Conservation (phyloP, 2,888 invertebrate species). For the Zaprionus bogoriensis region DNA sequence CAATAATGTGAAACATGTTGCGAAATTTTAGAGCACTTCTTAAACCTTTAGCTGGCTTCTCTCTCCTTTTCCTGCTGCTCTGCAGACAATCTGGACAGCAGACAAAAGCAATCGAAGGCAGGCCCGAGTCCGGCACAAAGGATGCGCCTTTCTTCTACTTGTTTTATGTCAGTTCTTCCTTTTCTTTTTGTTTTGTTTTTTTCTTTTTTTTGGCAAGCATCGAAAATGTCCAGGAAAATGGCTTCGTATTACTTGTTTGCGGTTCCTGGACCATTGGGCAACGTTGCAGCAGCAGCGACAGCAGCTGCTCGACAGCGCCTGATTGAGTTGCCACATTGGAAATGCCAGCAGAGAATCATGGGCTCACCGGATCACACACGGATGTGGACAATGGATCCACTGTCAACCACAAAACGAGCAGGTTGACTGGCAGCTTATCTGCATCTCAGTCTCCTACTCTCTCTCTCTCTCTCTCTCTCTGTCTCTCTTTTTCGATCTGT, state of each 20-base stretch:
- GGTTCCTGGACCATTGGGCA: slow-evolving; percentile 33
- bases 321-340: slow-evolving; percentile 62
- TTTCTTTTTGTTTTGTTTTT: neutral
- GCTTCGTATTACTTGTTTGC: slow-evolving; percentile 55
- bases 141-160: slow-evolving; percentile 10
- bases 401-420: slow-evolving; percentile 56
- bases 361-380: neutral
- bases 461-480: slow-evolving; percentile 9
- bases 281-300: slow-evolving; percentile 41
- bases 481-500: slow-evolving; percentile 12
- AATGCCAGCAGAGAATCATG: slow-evolving; percentile 35
- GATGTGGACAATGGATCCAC: slow-evolving; percentile 37
- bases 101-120: slow-evolving; percentile 66
- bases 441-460: slow-evolving; percentile 41
- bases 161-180: neutral
- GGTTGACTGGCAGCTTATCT: slow-evolving; percentile 58
- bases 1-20: slow-evolving; percentile 77
- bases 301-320: slow-evolving; percentile 36
- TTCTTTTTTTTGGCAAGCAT: slow-evolving; percentile 35
- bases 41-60: slow-evolving; percentile 55
- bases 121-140: slow-evolving; percentile 44
- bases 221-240: slow-evolving; percentile 42
- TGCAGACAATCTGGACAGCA: slow-evolving; percentile 62
- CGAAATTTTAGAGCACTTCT: slow-evolving; percentile 68
- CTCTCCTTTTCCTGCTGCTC: slow-evolving; percentile 1